These are phyloP conservation scores for Micrastur ruficollis DNA, from an alignment of 2,797 vertebrate species.

Conservation along the genomic window DNA sequence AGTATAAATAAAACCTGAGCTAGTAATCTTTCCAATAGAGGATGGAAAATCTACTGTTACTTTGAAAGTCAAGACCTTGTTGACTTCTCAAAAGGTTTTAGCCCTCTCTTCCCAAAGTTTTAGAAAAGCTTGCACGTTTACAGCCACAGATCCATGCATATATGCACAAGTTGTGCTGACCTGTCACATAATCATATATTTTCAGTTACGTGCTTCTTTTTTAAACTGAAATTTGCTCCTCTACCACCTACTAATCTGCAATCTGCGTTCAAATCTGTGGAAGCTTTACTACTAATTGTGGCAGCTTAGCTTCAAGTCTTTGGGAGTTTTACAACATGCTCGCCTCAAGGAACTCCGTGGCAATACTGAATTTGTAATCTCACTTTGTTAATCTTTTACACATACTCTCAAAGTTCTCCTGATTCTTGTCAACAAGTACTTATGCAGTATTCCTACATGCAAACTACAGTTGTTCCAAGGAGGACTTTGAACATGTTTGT, in stretches of 20 bases:
- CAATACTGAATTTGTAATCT: not conserved
- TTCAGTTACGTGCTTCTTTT: not conserved
- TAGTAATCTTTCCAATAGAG: not conserved
- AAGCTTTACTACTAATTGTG: not conserved
- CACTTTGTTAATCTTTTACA: not conserved
- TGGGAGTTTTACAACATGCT: not conserved
- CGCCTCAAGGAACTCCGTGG: not conserved
- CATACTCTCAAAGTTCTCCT: not conserved
- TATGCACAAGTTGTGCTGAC: not conserved
- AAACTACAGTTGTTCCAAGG: constrained; percentile 9
- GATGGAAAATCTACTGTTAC: not conserved
- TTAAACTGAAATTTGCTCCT: not conserved
- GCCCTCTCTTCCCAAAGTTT: not conserved
- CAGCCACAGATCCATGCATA: not conserved
- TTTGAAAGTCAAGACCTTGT: not conserved
- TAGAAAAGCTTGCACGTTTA: not conserved
- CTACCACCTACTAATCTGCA: not conserved
- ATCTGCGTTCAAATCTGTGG: not conserved
- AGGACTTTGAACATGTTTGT: not conserved
- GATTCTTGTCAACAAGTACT: not conserved
- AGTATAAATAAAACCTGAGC: not conserved
- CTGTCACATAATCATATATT: not conserved
- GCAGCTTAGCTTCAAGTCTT: not conserved
- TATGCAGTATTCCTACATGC: not conserved
- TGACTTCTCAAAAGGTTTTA: not conserved